phyloP scores from a whole-genome alignment of 2,113 vertebrate species.

The Rissa tridactyla region DNA sequence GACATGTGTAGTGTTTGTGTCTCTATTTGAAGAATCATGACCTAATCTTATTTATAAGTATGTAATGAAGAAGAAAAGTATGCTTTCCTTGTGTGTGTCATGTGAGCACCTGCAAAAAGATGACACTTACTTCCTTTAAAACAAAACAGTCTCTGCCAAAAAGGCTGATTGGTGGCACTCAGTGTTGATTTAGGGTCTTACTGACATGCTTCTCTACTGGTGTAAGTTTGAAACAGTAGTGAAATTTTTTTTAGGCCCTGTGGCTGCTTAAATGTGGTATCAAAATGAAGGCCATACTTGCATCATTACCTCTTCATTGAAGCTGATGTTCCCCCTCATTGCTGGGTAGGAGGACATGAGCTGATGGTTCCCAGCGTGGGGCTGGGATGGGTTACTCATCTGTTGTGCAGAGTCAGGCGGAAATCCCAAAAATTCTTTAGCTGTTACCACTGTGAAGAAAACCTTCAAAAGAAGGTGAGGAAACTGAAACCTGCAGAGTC shows the following conservation, averaged over 20 bases:
- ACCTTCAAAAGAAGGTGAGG: not conserved
- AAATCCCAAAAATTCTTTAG: not conserved
- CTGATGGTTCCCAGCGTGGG: not conserved
- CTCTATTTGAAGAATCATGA: not conserved
- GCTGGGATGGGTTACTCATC: not conserved
- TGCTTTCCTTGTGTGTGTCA: not conserved
- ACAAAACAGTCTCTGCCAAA: not conserved
- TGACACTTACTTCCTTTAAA: not conserved
- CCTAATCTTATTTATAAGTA: not conserved
- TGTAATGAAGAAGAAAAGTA: not conserved
- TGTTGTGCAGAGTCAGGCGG: not conserved
- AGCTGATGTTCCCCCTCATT: not conserved
- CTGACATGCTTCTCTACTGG: accelerated
- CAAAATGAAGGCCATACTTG: not conserved
- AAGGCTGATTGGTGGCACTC: not conserved
- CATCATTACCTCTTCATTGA: not conserved
- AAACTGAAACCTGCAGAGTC: not conserved
- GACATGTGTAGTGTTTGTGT: not conserved
- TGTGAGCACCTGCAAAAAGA: not conserved
- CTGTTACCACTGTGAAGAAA: not conserved
- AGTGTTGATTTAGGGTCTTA: not conserved
- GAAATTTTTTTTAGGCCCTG: not conserved
- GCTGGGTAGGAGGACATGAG: not conserved
- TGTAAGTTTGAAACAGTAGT: not conserved
- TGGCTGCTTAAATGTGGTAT: not conserved